These are phyloP conservation scores for Oopsacas minuta DNA, from an alignment of 37 sponge, comb jelly and placozoan species.

Conservation along the genomic window DNA sequence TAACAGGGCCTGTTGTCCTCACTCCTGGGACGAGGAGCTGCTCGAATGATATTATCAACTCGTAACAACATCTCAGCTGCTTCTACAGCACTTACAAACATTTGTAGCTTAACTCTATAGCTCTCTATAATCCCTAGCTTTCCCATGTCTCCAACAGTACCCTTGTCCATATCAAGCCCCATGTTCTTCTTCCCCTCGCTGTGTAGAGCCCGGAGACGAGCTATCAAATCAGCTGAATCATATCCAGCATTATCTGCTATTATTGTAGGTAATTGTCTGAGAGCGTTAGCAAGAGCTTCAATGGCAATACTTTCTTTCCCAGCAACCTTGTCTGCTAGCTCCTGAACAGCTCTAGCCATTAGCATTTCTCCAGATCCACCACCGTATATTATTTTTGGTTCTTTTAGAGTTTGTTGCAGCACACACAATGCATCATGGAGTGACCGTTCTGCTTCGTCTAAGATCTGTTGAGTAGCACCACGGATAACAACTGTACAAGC, in stretches of 20 bases:
- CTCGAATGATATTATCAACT: constrained; percentile 82
- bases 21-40: constrained; percentile 59
- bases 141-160: constrained; percentile 73
- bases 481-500: constrained; percentile 91
- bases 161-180: constrained; percentile 75
- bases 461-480: constrained; percentile 96
- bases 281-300: constrained; percentile 82
- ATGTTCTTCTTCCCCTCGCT: constrained; percentile 49
- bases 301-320: constrained; percentile 95
- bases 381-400: constrained; percentile 78
- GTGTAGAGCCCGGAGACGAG: constrained; percentile 75
- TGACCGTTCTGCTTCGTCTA: constrained; percentile 93
- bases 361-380: constrained; percentile 90
- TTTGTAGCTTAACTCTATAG: constrained; percentile 77
- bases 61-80: constrained; percentile 96
- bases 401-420: constrained; percentile 86
- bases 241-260: constrained; percentile 97
- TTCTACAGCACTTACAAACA: constrained; percentile 79
- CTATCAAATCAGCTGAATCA: constrained; percentile 82
- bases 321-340: constrained; percentile 55
- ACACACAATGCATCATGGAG: constrained; percentile 97
- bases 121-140: constrained; percentile 84
- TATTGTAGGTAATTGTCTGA: constrained; percentile 82
- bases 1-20: background rate
- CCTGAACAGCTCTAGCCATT: constrained; percentile 89